Percentiles rank a stretch among this genome's conserved stretches.
These are phyloP conservation scores for Sphenodon punctatus DNA, from an alignment of 2,797 vertebrate species.

Conservation along the genomic window DNA sequence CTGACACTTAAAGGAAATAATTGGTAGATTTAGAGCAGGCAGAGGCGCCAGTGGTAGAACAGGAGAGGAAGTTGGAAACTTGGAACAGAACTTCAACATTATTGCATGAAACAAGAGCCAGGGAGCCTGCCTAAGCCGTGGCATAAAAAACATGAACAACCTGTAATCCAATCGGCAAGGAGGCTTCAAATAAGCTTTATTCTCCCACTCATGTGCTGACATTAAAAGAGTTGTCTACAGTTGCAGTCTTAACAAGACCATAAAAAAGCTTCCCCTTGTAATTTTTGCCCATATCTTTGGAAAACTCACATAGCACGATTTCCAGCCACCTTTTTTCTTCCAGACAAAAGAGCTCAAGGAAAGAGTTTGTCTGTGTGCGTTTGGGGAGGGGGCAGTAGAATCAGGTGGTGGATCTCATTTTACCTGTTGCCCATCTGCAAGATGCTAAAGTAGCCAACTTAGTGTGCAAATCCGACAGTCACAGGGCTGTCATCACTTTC, in stretches of 20 bases:
- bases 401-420: conserved; percentile 50
- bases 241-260: conserved; percentile 17
- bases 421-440: conserved; percentile 43
- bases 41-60: conserved; percentile 42
- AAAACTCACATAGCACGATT: conserved; percentile 10
- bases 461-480: conserved; percentile 70
- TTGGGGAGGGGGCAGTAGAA: background rate
- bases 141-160: background rate
- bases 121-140: background rate
- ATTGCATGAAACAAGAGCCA: conserved; percentile 18
- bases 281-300: background rate
- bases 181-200: background rate
- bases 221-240: background rate
- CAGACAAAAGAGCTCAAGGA: background rate
- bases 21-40: conserved; percentile 69
- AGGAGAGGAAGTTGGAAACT: conserved; percentile 20
- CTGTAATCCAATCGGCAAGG: background rate
- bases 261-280: conserved; percentile 14
- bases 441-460: conserved; percentile 65
- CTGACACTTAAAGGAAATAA: conserved; percentile 79
- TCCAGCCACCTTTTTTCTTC: conserved; percentile 13
- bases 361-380: background rate
- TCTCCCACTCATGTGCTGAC: background rate
- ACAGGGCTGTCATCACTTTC: conserved; percentile 79
- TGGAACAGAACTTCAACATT: background rate